A percentile compares a stretch with the other conserved stretches of the same genome.
phyloP scores from a whole-genome alignment of 2,113 vertebrate species.

The Lagopus muta region DNA sequence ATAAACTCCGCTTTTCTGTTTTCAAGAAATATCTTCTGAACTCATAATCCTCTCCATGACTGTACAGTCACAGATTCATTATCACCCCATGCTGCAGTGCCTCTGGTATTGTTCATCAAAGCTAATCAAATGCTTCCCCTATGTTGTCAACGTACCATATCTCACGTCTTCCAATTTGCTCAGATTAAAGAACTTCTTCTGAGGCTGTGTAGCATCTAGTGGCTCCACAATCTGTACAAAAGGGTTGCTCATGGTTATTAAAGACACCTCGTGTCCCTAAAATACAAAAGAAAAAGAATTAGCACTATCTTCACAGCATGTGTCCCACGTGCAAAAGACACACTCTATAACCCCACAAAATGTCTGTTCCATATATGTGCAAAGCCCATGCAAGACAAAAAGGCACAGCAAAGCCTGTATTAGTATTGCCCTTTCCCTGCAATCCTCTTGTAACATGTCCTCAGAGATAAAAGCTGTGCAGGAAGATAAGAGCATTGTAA shows the following conservation, averaged over 20 bases:
- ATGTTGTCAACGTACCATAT: slow-evolving; percentile 82
- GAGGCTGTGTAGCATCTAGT: slow-evolving; percentile 82
- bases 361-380: background rate
- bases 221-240: slow-evolving; percentile 85
- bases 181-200: slow-evolving; percentile 91
- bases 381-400: background rate
- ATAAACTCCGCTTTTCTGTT: background rate
- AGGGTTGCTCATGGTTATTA: slow-evolving; percentile 84
- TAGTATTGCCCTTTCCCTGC: background rate
- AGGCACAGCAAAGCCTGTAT: background rate
- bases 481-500: background rate
- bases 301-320: background rate
- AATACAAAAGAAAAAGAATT: background rate
- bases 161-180: slow-evolving; percentile 85
- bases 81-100: background rate
- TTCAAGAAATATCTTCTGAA: background rate
- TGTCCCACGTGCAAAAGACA: background rate
- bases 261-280: slow-evolving; percentile 42
- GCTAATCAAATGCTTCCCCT: background rate
- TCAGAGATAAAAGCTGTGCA: background rate
- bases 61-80: background rate
- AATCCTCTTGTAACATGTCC: background rate
- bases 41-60: background rate
- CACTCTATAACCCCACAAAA: background rate
- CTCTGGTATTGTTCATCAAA: background rate